These are phyloP conservation scores for Leucophenga maculata DNA, from an alignment of 2,888 invertebrate species.

Conservation along the genomic window DNA sequence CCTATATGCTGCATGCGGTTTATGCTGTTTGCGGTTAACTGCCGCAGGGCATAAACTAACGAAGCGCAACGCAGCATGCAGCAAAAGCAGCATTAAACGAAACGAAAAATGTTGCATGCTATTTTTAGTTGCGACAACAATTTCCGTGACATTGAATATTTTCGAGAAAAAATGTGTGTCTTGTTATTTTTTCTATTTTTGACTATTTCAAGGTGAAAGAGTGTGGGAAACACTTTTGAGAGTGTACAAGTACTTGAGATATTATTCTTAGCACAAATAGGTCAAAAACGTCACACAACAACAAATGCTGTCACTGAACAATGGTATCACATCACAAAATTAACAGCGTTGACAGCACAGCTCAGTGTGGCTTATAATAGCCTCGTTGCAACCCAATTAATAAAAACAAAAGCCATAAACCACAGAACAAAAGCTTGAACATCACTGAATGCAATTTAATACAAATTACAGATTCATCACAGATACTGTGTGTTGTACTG, in stretches of 20 bases:
- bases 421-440: conserved; percentile 7
- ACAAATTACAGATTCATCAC: not conserved
- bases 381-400: conserved; percentile 20
- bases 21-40: conserved; percentile 23
- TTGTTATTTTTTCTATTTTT: not conserved
- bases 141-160: conserved; percentile 55
- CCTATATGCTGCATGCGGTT: not conserved
- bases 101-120: conserved; percentile 12
- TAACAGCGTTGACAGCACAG: not conserved
- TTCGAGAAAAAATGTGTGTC: not conserved
- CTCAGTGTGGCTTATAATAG: too few relatives aligned
- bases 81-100: not conserved
- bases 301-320: not conserved
- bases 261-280: not conserved
- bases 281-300: not conserved
- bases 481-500: not conserved
- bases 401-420: conserved; percentile 17
- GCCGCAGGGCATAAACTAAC: conserved; percentile 6
- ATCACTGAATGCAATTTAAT: conserved; percentile 22
- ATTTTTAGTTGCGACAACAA: conserved; percentile 14
- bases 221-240: conserved; percentile 48
- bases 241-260: not conserved
- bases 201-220: conserved; percentile 20
- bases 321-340: not conserved
- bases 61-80: not conserved